Base-by-base conservation (phyloP, 2,797 vertebrate species). In the Pseudomugil tenellus region DNA sequence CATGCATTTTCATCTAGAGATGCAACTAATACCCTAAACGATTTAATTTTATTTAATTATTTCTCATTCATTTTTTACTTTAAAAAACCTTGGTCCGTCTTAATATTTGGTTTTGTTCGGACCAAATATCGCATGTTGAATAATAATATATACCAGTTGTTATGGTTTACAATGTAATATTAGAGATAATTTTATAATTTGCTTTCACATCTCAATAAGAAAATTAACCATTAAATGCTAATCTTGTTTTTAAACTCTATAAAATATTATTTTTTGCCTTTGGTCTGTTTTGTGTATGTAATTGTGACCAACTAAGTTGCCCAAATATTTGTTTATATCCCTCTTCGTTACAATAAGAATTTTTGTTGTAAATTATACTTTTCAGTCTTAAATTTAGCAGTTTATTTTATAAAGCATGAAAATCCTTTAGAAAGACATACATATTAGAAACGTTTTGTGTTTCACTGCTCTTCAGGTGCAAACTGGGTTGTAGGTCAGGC, bases 21-120 rank as follows among this genome's bases (percentile, higher is more conserved):
- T n/a, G 26, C 26, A 34, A 5, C 31, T 34, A 12, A 62, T 58
- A 52, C 7, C 34, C 26, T 59, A 54, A 32, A 37, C 32, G 41
- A 68, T 34, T 55, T 58, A 61, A 25, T 69, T 51, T 23, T 32
- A 43, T 25, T 64, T 14, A 16, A 26, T 39, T 21, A n/a, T 6
- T 19, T 43, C 7, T 37, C 26, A 37, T 17, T 58, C 12, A 25
- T 53, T 76, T 80, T 74, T 68, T 68, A 59, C 70, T 76, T 66
- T 12, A 31, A 6, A 32, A 59, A 52, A 32, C 75, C 52, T n/a
- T n/a, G n/a, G 6, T 74, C 31, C 34, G 37, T 23, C 14, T 25
- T 8, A 6, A 9, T 9, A 32, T 32, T 55, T 28, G 4, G 25
- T 26, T 63, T 52, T 32, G 4, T 4, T 48, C 19, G 16, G 1